Evolutionary conservation across 2,888 invertebrate genomes (phyloP), one percentile per base, ranked within the genome.

Genomic region (Lutraria lutraria): DNA sequence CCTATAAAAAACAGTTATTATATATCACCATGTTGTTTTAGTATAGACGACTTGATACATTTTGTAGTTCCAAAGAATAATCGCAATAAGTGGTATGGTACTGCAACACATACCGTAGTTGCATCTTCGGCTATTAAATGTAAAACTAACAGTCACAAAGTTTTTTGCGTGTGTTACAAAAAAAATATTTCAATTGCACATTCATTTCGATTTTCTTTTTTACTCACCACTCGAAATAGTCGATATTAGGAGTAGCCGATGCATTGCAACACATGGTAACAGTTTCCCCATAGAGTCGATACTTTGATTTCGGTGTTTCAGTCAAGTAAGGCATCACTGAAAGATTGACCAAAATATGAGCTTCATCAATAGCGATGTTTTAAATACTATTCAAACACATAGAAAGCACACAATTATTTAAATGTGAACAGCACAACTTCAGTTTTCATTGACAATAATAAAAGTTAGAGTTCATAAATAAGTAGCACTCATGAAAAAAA

Each of bases 201-300:
- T n/a, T n/a, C n/a, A n/a, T n/a, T n/a, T n/a, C n/a, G n/a, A n/a
- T n/a, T n/a, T n/a, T n/a, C n/a, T n/a, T n/a, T n/a, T n/a, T n/a
- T n/a, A n/a, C 83, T 16, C 60, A 83, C 83, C 83, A 83, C 60
- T 83, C 83, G 19, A 60, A 83, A 54, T 54, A 54, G 13, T 53
- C 34, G 15, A 83, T 54, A 34, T 15, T 19, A 21, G 83, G 83
- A 31, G 10, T 83, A 0, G 60, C 60, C 0, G 15, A 31, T 0
- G 83, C 60, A 25, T 10, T 34, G 60, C 83, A 83, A 19, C 83
- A 83, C 25, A 83, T 0, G n/a, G 60, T 31, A 29, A 56, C 29
- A 8, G 53, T 83, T 29, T 83, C 83, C 6, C 83, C 83, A 6
- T 25, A 25, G 8, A 83, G 83, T 1, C 83, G 83, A 29, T 54